These are phyloP conservation scores for Erpornis zantholeuca DNA, from an alignment of 2,113 vertebrate genomes.

Conservation along the genomic window DNA sequence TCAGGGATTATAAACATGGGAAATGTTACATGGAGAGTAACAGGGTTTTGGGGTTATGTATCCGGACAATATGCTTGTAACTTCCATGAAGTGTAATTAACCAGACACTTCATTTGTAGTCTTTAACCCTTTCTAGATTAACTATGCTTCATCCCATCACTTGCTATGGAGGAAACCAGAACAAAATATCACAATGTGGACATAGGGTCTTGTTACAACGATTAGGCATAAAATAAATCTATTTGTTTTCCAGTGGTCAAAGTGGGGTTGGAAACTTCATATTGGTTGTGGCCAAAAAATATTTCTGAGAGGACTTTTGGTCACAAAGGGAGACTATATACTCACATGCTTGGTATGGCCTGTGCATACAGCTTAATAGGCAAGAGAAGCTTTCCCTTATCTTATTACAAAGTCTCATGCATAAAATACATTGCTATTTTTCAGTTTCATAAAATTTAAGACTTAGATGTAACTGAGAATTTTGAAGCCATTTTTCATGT, in stretches of 20 bases:
- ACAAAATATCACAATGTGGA: background rate
- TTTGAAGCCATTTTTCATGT: background rate
- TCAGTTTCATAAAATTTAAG: background rate
- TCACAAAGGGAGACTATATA: background rate
- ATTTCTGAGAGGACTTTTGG: background rate
- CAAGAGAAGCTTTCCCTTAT: background rate
- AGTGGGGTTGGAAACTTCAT: background rate
- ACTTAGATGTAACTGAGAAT: background rate
- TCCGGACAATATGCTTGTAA: background rate
- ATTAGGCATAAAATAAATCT: background rate
- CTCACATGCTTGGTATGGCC: background rate
- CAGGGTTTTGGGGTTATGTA: background rate
- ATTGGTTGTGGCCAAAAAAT: background rate
- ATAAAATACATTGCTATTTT: background rate
- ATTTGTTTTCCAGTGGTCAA: conserved; percentile 22
- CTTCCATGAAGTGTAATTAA: background rate
- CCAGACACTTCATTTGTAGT: background rate
- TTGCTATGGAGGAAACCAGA: background rate
- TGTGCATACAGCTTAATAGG: background rate
- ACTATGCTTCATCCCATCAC: background rate
- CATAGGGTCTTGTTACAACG: background rate
- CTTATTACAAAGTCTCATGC: background rate
- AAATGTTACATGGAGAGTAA: background rate
- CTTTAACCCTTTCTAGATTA: background rate
- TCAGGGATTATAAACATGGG: background rate